Percentiles rank a stretch among this genome's conserved stretches.
Evolutionary conservation across 2,888 invertebrate genomes (phyloP).

Genomic region (Euzophera pinguis): DNA sequence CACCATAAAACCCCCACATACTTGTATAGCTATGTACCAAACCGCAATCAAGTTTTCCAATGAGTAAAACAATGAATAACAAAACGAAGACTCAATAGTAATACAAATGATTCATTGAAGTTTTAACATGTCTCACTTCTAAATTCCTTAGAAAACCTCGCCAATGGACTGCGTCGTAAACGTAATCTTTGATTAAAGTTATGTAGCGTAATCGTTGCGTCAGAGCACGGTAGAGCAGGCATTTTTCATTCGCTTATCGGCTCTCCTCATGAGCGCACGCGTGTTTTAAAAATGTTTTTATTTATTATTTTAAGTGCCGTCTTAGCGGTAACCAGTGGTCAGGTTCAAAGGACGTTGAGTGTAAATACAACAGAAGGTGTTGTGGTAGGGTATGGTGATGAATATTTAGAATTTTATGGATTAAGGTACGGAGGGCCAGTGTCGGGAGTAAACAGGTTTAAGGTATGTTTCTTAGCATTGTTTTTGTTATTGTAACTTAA

Average conservation of each 20-base stretch:
- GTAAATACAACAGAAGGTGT: slow-evolving; percentile 55
- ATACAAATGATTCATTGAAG: slow-evolving; percentile 4
- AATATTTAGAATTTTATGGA: slow-evolving; percentile 52
- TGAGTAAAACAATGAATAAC: neutral
- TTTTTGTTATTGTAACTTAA: neutral
- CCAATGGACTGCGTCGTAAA: neutral
- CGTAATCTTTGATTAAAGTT: slow-evolving; percentile 2
- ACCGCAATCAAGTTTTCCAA: neutral
- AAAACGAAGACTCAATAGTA: neutral
- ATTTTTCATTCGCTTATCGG: neutral
- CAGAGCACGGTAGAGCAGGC: neutral
- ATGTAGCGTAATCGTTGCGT: neutral
- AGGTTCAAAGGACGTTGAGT: slow-evolving; percentile 23
- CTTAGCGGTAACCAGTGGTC: neutral
- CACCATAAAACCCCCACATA: neutral
- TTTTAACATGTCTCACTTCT: neutral
- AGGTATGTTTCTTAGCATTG: slow-evolving; percentile 26
- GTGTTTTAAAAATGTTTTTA: slow-evolving; percentile 14
- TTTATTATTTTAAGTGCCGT: slow-evolving; percentile 28
- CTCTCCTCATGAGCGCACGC: neutral
- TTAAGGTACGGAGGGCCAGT: slow-evolving; percentile 51
- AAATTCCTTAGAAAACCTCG: neutral
- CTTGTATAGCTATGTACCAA: neutral
- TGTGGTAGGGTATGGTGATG: slow-evolving; percentile 49
- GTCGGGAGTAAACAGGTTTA: slow-evolving; percentile 35